Evolutionary conservation across 2,797 vertebrate species (phyloP).

Genomic region (Epinephelus coioides): DNA sequence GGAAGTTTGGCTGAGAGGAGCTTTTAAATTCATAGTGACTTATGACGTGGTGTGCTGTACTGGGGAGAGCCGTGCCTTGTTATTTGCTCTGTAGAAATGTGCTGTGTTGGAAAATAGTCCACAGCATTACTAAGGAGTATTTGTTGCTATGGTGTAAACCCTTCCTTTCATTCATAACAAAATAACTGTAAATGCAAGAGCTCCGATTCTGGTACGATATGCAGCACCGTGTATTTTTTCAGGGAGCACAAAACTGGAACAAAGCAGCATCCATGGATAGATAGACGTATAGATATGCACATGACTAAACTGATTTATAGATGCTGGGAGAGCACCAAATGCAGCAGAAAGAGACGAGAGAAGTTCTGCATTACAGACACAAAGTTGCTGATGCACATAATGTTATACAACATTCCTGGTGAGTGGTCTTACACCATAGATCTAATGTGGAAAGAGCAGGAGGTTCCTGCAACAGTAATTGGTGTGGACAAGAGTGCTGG

Average conservation of each 20-base stretch:
- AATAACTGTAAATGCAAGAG: conserved; percentile 37
- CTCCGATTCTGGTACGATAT: conserved; percentile 31
- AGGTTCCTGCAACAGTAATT: conserved; percentile 78
- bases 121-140: conserved; percentile 61
- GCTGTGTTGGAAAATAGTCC: conserved; percentile 63
- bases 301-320: conserved; percentile 52
- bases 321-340: conserved; percentile 37
- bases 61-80: conserved; percentile 53
- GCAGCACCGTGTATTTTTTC: conserved; percentile 19
- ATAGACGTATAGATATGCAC: conserved; percentile 34
- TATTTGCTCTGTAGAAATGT: conserved; percentile 61
- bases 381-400: conserved; percentile 77
- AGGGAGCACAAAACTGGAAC: conserved; percentile 32
- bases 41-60: conserved; percentile 63
- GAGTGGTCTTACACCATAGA: conserved; percentile 69
- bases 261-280: conserved; percentile 19
- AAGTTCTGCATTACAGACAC: conserved; percentile 62
- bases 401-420: conserved; percentile 73
- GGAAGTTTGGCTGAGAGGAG: conserved; percentile 73
- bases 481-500: conserved; percentile 76
- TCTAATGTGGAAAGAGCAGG: conserved; percentile 81
- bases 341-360: conserved; percentile 45
- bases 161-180: conserved; percentile 59
- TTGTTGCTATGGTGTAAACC: conserved; percentile 68
- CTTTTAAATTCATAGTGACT: conserved; percentile 76